Evolutionary conservation across 2,113 vertebrate genomes (phyloP).

Genomic region (Rhegmatorhina hoffmannsi): DNA sequence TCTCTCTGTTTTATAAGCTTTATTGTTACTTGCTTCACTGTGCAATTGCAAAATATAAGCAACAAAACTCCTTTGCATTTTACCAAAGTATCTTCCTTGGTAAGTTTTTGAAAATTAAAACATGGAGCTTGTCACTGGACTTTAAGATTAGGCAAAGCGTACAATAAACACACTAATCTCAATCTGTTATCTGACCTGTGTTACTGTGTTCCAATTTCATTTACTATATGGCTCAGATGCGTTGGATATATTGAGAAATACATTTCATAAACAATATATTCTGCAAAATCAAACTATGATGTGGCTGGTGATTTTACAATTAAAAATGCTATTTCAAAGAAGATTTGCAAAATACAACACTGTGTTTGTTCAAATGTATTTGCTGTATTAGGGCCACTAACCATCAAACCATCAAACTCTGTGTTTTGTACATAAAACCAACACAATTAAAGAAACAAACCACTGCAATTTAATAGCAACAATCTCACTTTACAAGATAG

Average conservation of each 20-base stretch:
- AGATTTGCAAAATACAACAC: not conserved
- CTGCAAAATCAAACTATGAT: not conserved
- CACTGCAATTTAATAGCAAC: constrained; percentile 59
- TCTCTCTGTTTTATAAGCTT: not conserved
- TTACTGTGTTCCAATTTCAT: not conserved
- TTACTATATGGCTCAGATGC: not conserved
- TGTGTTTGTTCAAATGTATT: not conserved
- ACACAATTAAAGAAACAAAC: constrained; percentile 47
- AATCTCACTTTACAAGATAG: constrained; percentile 54
- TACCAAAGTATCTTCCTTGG: not conserved
- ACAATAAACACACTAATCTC: not conserved
- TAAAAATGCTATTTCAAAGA: not conserved
- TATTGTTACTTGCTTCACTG: not conserved
- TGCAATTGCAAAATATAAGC: not conserved
- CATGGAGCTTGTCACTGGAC: not conserved
- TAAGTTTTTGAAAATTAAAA: not conserved
- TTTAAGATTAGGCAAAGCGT: not conserved
- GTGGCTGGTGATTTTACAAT: not conserved
- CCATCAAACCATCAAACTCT: not conserved
- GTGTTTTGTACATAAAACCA: not conserved
- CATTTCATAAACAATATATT: not conserved
- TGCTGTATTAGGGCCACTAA: not conserved
- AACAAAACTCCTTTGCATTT: not conserved
- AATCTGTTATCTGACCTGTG: not conserved
- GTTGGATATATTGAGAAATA: not conserved